These are phyloP conservation scores for Hirtodrosophila confusa DNA, from an alignment of 2,888 invertebrate genomes.

Conservation along the genomic window DNA sequence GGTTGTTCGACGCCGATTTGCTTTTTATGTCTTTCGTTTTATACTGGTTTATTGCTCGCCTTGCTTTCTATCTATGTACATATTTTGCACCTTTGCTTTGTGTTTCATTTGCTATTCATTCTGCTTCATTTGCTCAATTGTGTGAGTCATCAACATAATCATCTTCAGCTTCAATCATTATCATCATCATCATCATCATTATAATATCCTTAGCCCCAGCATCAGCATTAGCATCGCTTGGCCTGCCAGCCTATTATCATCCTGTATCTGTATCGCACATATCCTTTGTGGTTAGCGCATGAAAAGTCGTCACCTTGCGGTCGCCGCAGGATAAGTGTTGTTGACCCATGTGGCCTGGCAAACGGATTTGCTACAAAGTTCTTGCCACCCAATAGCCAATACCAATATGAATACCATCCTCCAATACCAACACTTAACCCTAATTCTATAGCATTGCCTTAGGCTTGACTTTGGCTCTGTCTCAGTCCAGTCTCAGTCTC, in stretches of 20 bases:
- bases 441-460: constrained; percentile 49
- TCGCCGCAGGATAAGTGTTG: constrained; percentile 59
- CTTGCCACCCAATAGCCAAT: constrained; percentile 10
- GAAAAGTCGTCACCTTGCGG: constrained; percentile 54
- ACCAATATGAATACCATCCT: not conserved
- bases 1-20: constrained; percentile 30
- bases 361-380: constrained; percentile 13
- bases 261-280: constrained; percentile 3
- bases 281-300: constrained; percentile 12
- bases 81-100: constrained; percentile 22
- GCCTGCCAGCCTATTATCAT: not conserved
- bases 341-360: constrained; percentile 65
- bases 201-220: not conserved
- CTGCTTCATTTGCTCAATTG: constrained; percentile 82
- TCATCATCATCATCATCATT: constrained; percentile 30
- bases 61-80: not conserved
- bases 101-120: constrained; percentile 71
- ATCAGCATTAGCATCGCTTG: not conserved
- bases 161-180: constrained; percentile 17
- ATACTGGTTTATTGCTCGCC: constrained; percentile 15
- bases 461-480: constrained; percentile 16
- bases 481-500: not conserved
- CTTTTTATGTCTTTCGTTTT: constrained; percentile 37
- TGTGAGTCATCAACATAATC: constrained; percentile 72
- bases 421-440: constrained; percentile 54